Conservation (phyloP, 2,797 vertebrate genomes). For the Eupleurogrammus muticus region DNA sequence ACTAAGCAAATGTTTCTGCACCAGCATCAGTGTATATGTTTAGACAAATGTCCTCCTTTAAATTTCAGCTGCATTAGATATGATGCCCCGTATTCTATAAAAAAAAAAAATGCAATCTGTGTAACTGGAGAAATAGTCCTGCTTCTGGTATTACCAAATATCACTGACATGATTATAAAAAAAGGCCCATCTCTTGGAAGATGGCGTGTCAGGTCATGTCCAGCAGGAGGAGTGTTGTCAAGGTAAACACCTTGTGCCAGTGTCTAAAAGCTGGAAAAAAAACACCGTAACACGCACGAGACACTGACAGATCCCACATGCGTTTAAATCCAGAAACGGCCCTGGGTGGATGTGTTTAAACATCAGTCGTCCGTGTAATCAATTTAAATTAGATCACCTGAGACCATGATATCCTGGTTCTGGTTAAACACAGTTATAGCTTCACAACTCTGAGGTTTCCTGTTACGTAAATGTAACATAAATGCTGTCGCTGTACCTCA, state of each 20-base stretch:
- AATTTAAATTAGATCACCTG: too few relatives aligned
- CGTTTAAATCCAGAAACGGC: neutral
- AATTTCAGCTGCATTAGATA: neutral
- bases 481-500: too few relatives aligned
- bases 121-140: neutral
- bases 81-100: neutral
- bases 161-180: neutral
- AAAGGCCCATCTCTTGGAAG: neutral
- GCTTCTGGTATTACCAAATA: neutral
- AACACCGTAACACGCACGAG: conserved; percentile 19
- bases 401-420: too few relatives aligned
- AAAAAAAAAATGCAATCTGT: neutral
- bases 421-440: too few relatives aligned
- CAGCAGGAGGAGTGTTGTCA: conserved; percentile 59
- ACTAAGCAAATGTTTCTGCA: conserved; percentile 27
- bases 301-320: conserved; percentile 3
- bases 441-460: too few relatives aligned
- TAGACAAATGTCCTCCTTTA: neutral
- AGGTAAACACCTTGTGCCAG: neutral
- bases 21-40: neutral
- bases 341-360: too few relatives aligned
- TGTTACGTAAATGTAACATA: too few relatives aligned
- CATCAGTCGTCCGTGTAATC: too few relatives aligned
- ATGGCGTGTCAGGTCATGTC: conserved; percentile 20
- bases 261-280: neutral